Percentiles rank a stretch among this genome's conserved stretches.
Conservation (phyloP, 2,113 vertebrate genomes). For the Microtus richardsoni region DNA sequence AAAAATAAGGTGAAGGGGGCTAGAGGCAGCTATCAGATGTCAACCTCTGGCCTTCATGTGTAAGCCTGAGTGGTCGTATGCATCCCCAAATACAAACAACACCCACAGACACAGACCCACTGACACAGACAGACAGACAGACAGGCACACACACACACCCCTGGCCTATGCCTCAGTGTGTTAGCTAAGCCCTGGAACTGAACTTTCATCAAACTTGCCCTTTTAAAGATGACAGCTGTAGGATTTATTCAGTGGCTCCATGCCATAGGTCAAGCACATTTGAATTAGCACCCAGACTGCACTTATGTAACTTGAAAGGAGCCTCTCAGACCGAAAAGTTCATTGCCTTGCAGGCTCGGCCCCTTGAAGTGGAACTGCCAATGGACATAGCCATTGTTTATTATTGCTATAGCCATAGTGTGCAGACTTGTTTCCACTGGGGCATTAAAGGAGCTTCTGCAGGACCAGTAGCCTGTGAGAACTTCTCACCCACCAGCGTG, state of each 20-base stretch:
- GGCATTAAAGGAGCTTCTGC: not conserved
- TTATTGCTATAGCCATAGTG: too few relatives aligned
- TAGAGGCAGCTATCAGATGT: not conserved
- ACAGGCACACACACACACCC: not conserved
- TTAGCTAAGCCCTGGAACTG: not conserved
- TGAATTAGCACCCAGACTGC: not conserved
- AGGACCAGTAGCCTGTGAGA: not conserved
- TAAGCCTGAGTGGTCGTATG: too few relatives aligned
- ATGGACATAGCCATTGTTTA: too few relatives aligned
- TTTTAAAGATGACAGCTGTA: not conserved
- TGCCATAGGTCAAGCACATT: not conserved
- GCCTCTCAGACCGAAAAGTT: not conserved
- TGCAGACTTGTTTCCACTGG: not conserved
- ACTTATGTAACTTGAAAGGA: not conserved
- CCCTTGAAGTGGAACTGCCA: not conserved
- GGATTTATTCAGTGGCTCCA: not conserved
- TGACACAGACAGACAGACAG: not conserved
- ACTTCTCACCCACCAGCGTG: not conserved
- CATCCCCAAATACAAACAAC: not conserved
- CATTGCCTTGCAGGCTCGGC: not conserved
- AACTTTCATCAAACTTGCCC: not conserved
- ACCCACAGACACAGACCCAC: not conserved
- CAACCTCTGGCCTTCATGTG: not conserved
- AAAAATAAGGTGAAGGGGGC: not conserved
- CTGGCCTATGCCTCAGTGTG: not conserved